These are phyloP conservation scores for Tenebrio molitor DNA, from an alignment of 1,140 invertebrate species.

Conservation along the genomic window DNA sequence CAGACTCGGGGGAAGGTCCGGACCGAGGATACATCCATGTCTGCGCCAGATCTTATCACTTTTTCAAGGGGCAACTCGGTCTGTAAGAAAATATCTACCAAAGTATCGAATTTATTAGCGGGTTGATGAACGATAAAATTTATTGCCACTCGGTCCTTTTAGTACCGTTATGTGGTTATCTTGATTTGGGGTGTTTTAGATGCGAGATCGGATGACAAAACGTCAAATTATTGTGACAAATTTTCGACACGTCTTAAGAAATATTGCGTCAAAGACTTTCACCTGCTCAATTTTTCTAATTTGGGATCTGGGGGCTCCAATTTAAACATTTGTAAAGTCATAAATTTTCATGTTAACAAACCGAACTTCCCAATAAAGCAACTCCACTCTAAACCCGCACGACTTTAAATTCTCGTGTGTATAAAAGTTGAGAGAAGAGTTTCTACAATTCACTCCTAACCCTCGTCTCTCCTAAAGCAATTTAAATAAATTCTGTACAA, in stretches of 20 bases:
- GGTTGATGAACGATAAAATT: conserved; percentile 36
- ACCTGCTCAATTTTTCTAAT: too few relatives aligned
- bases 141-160: conserved; percentile 27
- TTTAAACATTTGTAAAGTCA: conserved; percentile 33
- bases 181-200: conserved; percentile 33
- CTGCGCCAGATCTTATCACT: conserved; percentile 36
- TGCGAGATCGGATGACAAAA: neutral
- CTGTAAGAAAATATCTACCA: conserved; percentile 26
- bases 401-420: conserved; percentile 39
- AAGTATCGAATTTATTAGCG: conserved; percentile 43
- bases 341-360: conserved; percentile 40
- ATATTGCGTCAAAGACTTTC: neutral
- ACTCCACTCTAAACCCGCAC: conserved; percentile 12
- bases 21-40: neutral
- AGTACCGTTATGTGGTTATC: neutral
- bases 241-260: neutral
- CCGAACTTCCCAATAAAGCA: conserved; percentile 32
- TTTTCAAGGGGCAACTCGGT: conserved; percentile 1
- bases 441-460: neutral
- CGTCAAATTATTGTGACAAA: conserved; percentile 26
- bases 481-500: conserved; percentile 36
- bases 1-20: conserved; percentile 16
- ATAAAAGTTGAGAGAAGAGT: conserved; percentile 12
- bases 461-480: conserved; percentile 19
- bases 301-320: too few relatives aligned